Conservation (phyloP, 2,797 vertebrate species). For the Sebastes cheni region DNA sequence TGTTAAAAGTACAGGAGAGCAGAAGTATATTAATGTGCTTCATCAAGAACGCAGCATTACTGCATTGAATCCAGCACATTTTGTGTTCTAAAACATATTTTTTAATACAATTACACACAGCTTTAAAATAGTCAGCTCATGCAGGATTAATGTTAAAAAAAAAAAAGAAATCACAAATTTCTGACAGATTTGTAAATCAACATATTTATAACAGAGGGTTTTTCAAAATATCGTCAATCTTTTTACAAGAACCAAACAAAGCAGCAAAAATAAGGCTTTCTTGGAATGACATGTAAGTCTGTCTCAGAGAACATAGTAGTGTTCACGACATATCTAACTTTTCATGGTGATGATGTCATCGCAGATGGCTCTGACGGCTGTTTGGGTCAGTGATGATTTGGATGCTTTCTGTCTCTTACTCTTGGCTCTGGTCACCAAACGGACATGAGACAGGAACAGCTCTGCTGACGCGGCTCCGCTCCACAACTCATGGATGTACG, state of each 20-base stretch:
- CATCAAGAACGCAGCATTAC: not conserved
- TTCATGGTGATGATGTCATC: slow-evolving; percentile 56
- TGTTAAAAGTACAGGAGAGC: not conserved
- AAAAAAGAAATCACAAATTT: not conserved
- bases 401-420: slow-evolving; percentile 32
- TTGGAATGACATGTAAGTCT: not conserved
- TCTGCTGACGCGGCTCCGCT: slow-evolving; percentile 71
- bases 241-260: slow-evolving; percentile 19
- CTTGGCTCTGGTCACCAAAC: slow-evolving; percentile 57
- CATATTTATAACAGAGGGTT: slow-evolving; percentile 7
- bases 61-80: not conserved
- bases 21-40: not conserved
- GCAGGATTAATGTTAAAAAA: not conserved
- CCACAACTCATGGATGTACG: slow-evolving; percentile 82
- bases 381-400: slow-evolving; percentile 10
- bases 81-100: not conserved
- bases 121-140: not conserved
- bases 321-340: not conserved
- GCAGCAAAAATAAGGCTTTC: not conserved
- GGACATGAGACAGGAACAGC: slow-evolving; percentile 76
- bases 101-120: not conserved
- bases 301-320: not conserved
- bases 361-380: slow-evolving; percentile 69
- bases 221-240: slow-evolving; percentile 5
- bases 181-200: slow-evolving; percentile 1